These are phyloP conservation scores for Apolygus lucorum DNA, from an alignment of 1,140 invertebrate species.

Conservation along the genomic window DNA sequence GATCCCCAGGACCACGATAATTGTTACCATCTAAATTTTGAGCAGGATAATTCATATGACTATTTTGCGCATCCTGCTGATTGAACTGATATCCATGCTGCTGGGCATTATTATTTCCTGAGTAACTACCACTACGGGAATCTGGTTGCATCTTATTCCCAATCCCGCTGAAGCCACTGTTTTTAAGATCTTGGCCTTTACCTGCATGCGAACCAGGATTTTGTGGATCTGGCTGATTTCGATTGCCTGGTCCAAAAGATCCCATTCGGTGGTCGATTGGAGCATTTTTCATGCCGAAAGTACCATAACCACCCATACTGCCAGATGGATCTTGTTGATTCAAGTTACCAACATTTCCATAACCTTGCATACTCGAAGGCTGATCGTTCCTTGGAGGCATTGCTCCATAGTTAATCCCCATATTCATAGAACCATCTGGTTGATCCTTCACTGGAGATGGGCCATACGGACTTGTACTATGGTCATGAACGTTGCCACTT, in stretches of 20 bases:
- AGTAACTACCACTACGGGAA: not conserved
- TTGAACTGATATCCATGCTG: not conserved
- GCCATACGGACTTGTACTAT: not conserved
- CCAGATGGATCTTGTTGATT: not conserved
- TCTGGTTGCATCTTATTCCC: not conserved
- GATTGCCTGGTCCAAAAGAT: not conserved
- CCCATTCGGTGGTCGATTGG: not conserved
- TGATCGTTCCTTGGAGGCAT: not conserved
- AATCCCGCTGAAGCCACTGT: no score
- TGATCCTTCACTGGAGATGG: not conserved
- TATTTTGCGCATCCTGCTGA: not conserved
- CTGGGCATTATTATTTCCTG: not conserved
- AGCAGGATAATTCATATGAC: not conserved
- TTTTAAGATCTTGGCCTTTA: not conserved
- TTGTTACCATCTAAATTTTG: not conserved
- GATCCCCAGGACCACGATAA: not conserved
- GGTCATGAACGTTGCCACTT: not conserved
- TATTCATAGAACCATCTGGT: not conserved
- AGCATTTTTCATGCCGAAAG: not conserved
- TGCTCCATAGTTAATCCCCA: not conserved
- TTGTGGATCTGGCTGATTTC: not conserved
- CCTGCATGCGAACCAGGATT: not conserved
- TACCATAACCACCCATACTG: no score
- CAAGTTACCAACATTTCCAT: not conserved
- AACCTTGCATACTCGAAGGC: not conserved